Evolutionary conservation across 2,113 vertebrate species (phyloP).

Genomic region (Pseudorasbora parva): DNA sequence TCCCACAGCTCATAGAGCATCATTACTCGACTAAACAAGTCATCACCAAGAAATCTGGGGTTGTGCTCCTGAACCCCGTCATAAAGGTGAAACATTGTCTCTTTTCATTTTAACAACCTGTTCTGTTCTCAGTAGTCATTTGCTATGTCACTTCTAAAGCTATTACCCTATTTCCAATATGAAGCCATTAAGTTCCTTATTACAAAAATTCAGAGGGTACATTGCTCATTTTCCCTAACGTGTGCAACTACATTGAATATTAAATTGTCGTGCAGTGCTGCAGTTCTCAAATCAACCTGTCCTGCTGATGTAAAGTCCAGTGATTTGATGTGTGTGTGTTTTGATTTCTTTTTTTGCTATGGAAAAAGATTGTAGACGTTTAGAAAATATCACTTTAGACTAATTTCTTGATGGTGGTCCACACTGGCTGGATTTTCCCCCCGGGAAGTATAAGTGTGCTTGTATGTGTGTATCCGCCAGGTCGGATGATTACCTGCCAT

Average conservation of each 20-base stretch:
- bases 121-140: background rate
- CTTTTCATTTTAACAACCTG: constrained; percentile 16
- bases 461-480: constrained; percentile 12
- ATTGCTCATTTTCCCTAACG: constrained; percentile 16
- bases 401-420: background rate
- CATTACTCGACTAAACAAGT: constrained; percentile 94
- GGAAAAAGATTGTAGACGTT: background rate
- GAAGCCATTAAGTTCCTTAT: background rate
- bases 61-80: constrained; percentile 90
- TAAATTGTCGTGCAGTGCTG: background rate
- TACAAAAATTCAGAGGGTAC: background rate
- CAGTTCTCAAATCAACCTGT: constrained; percentile 8
- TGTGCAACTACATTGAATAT: background rate
- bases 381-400: constrained; percentile 12
- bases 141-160: background rate
- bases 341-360: background rate
- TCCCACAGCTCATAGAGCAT: constrained; percentile 96
- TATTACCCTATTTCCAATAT: background rate
- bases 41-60: constrained; percentile 98
- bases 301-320: constrained; percentile 5
- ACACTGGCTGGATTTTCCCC: background rate
- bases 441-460: background rate
- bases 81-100: constrained; percentile 81
- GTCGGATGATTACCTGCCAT: constrained; percentile 25
- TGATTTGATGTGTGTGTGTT: background rate